A percentile compares a stretch with the other conserved stretches of the same genome.
These are phyloP conservation scores for Drosophila athabasca DNA, from an alignment of 1,140 invertebrate species.

Conservation along the genomic window DNA sequence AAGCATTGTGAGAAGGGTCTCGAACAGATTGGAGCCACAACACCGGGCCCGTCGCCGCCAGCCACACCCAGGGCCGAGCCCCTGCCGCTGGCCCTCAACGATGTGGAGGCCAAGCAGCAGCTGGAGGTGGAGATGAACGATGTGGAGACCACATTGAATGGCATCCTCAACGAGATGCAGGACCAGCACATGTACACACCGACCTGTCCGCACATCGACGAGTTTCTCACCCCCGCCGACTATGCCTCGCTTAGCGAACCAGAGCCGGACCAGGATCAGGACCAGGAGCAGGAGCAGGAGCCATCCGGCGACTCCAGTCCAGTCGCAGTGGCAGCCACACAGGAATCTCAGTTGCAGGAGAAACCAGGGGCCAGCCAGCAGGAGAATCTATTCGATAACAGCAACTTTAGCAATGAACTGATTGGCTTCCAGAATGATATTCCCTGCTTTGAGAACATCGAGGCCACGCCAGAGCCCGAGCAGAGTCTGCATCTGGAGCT, in stretches of 20 bases:
- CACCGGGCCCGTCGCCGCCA: slow-evolving; percentile 7
- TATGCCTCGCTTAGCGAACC: slow-evolving; percentile 63
- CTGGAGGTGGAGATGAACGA: slow-evolving; percentile 74
- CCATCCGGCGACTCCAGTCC: slow-evolving; percentile 5
- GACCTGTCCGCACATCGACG: slow-evolving; percentile 61
- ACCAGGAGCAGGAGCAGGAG: slow-evolving; percentile 18
- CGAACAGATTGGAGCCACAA: slow-evolving; percentile 34
- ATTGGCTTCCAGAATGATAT: slow-evolving; percentile 82
- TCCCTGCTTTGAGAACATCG: slow-evolving; percentile 78
- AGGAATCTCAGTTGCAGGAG: not conserved
- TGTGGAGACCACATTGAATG: slow-evolving; percentile 77
- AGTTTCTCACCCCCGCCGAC: slow-evolving; percentile 71
- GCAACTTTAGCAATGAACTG: slow-evolving; percentile 62
- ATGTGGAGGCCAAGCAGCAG: slow-evolving; percentile 59
- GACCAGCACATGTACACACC: slow-evolving; percentile 79
- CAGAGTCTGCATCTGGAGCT: slow-evolving; percentile 63
- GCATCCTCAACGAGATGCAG: slow-evolving; percentile 79
- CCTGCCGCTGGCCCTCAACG: slow-evolving; percentile 35
- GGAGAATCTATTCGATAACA: slow-evolving; percentile 55
- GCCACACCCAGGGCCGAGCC: slow-evolving; percentile 2
- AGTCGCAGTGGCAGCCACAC: not conserved
- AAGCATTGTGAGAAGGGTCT: slow-evolving; percentile 59
- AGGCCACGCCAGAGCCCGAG: slow-evolving; percentile 35
- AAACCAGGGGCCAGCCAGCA: not conserved
- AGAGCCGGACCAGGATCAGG: not conserved